Evolutionary conservation across 2,888 invertebrate genomes (phyloP), one percentile per base, ranked within the genome.

Genomic region (Pseudolycoriella hygida): DNA sequence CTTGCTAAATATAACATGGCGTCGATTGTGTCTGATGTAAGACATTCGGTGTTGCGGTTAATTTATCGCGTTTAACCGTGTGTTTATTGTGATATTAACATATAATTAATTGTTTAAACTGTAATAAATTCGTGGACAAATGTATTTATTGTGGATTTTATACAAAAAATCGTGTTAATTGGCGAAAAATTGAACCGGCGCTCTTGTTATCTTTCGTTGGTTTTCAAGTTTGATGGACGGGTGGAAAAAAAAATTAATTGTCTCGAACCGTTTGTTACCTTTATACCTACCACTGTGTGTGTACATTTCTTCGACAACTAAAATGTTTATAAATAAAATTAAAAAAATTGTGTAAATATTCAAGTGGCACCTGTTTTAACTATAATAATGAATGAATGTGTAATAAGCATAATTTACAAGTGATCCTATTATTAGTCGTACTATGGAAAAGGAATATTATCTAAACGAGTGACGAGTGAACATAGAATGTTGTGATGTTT

Each of bases 1-100:
- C 34, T 34, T 14, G 12, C 34, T 34, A 45, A 49, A 63, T 30
- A 46, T 50, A 48, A 47, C 47, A 50, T 50, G 50, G 50, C 50
- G 50, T 50, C 50, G 47, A 50, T 48, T 47, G 49, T 52, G 50
- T 49, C 46, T 48, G 46, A 34, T 34, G 34, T 34, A 34, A 34
- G 34, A 14, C 34, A 34, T 34, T 34, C 25, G 34, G 15, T 34
- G 34, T 34, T 34, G 34, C 34, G 34, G 34, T 34, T 34, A 10
- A 14, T 34, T 34, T 34, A 14, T 34, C 34, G 34, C 34, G 34
- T 34, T 34, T 34, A 34, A 14, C 34, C 34, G 34, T 14, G 5
- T 34, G 12, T 12, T 10, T 14, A 14, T 14, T 25, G 25, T 25
- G 25, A 25, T 25, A 25, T 25, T 25, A 34, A 34, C 12, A 34